Evolutionary conservation across 2,113 vertebrate genomes (phyloP).

Genomic region (Apodemus speciosus): DNA sequence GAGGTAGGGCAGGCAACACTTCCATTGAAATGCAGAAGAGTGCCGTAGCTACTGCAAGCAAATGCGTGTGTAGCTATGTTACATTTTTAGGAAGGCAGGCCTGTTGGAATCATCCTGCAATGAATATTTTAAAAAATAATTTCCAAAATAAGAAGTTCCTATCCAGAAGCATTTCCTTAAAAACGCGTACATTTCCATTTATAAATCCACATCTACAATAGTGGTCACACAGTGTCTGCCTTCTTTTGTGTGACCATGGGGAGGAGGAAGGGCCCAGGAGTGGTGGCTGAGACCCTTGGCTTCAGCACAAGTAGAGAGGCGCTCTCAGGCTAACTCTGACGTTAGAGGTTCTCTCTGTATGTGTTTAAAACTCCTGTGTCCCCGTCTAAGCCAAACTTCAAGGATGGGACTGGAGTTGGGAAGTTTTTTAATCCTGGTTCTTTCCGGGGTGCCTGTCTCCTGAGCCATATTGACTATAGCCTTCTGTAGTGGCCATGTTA

Average conservation of each 20-base stretch:
- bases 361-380: not conserved
- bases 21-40: not conserved
- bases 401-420: not conserved
- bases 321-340: not conserved
- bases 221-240: not conserved
- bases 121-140: not conserved
- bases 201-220: not conserved
- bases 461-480: not conserved
- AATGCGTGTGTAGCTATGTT: not conserved
- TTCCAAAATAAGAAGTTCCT: not conserved
- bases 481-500: not conserved
- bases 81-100: not conserved
- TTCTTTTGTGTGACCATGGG: not conserved
- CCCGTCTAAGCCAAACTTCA: accelerated
- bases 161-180: slow-evolving; percentile 6
- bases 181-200: not conserved
- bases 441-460: not conserved
- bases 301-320: not conserved
- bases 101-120: not conserved
- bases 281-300: not conserved
- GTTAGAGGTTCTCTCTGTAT: not conserved
- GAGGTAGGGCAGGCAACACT: not conserved
- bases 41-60: not conserved
- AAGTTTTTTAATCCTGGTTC: not conserved
- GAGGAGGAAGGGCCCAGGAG: not conserved